Evolutionary conservation across 1,140 invertebrate genomes (phyloP).

Genomic region (silkworm (Bombyx mori)): ASM3026992v2 NC_085110.1:6357001-6357500

Average conservation of each 20-base stretch:
- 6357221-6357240: neutral
- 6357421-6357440: no score
- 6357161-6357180: conserved; percentile 44
- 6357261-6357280: neutral
- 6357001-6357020: no score
- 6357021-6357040: no score
- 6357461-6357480: no score
- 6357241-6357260: conserved; percentile 2
- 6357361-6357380: no score
- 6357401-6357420: no score
- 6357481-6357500: no score
- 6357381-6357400: no score
- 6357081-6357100: conserved; percentile 28
- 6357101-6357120: conserved; percentile 50
- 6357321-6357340: conserved; percentile 23
- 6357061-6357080: conserved; percentile 30
- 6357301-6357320: conserved; percentile 6
- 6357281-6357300: neutral
- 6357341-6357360: neutral
- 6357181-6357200: conserved; percentile 52
- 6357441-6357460: no score
- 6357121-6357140: conserved; percentile 56
- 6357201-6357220: conserved; percentile 14
- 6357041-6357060: conserved; percentile 10
- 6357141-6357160: conserved; percentile 31